These are phyloP conservation scores for Camelus bactrianus DNA, from an alignment of 2,113 vertebrate species.

Conservation along the genomic window DNA sequence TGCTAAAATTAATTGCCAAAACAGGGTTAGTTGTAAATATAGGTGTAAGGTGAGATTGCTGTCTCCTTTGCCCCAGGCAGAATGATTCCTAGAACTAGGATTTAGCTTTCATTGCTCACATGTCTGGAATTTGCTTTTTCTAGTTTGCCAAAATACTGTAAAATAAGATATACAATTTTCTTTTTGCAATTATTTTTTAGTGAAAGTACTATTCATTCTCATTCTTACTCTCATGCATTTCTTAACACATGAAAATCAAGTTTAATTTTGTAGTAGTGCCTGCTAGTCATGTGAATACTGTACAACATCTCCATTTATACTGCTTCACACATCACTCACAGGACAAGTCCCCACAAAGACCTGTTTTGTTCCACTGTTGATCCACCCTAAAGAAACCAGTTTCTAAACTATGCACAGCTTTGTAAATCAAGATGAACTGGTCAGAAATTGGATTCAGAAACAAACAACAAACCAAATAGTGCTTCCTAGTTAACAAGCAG, in stretches of 20 bases:
- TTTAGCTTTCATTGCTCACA: constrained; percentile 40
- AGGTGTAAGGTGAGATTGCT: background rate
- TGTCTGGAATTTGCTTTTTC: constrained; percentile 55
- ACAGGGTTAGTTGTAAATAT: background rate
- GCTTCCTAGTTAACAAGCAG: constrained; percentile 59
- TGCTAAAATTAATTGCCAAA: constrained; percentile 46
- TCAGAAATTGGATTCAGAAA: constrained; percentile 61
- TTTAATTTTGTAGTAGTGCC: constrained; percentile 52
- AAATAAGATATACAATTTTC: background rate
- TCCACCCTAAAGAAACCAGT: constrained; percentile 77
- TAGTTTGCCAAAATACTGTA: constrained; percentile 20
- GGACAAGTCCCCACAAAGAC: constrained; percentile 72
- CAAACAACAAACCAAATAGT: constrained; percentile 62
- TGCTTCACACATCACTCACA: constrained; percentile 50
- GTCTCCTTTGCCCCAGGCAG: constrained; percentile 18
- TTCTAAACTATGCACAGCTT: constrained; percentile 69
- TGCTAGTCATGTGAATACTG: constrained; percentile 50
- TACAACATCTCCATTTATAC: constrained; percentile 61
- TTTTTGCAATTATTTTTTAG: constrained; percentile 33
- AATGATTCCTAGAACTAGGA: constrained; percentile 38
- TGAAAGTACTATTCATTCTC: constrained; percentile 31
- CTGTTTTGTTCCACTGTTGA: constrained; percentile 71
- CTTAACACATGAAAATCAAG: constrained; percentile 45
- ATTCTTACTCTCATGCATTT: constrained; percentile 44
- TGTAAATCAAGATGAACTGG: constrained; percentile 75